Evolutionary conservation across 2,888 invertebrate species (phyloP).

Genomic region (Limnephilus auricula): DNA sequence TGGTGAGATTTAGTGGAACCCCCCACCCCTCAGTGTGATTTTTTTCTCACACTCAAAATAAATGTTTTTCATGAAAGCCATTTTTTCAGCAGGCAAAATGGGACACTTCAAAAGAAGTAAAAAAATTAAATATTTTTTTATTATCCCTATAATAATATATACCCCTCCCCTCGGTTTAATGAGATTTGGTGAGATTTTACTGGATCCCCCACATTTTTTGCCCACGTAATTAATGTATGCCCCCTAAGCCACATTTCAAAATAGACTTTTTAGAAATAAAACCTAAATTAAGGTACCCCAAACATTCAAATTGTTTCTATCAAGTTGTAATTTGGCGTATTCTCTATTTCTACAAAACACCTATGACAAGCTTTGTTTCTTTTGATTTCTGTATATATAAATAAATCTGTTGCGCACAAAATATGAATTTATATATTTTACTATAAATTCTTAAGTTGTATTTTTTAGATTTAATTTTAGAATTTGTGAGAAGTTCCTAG

Average conservation of each 20-base stretch:
- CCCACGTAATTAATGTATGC: too few species aligned
- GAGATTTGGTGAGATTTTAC: too few species aligned
- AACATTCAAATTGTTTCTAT: not conserved
- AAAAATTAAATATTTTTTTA: too few species aligned
- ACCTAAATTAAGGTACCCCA: not conserved
- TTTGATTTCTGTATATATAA: not conserved
- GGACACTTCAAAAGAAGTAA: too few species aligned
- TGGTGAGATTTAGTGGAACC: too few species aligned
- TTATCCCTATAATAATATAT: too few species aligned
- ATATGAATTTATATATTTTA: not conserved
- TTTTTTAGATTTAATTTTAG: not conserved
- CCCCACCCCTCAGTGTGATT: too few species aligned
- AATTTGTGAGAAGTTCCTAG: not conserved
- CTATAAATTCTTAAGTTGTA: not conserved
- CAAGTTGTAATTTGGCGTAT: not conserved
- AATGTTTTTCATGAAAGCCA: too few species aligned
- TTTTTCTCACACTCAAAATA: too few species aligned
- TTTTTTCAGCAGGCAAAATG: too few species aligned
- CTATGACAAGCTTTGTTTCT: not conserved
- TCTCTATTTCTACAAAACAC: not conserved
- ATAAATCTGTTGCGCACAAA: not conserved
- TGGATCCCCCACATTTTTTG: too few species aligned
- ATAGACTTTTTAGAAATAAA: not conserved
- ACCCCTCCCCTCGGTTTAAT: too few species aligned
- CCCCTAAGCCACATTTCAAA: not conserved